Base-by-base conservation (phyloP, 2,113 vertebrate species). In the Strix aluco region DNA sequence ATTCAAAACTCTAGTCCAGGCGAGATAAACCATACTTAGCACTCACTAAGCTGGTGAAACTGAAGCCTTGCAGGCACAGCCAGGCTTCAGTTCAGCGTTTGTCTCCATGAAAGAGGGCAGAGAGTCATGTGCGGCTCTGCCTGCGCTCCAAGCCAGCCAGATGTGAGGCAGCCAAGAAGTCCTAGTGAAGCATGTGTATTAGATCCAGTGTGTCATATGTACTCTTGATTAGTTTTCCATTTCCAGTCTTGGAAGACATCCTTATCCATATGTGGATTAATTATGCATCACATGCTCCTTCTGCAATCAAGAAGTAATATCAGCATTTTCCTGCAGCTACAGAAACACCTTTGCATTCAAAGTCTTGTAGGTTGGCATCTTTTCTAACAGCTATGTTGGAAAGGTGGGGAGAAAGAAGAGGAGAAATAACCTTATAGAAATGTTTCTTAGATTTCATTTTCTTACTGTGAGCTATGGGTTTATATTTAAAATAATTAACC, bases 171-270 rank as follows among this genome's bases (percentile, higher is more conserved):
- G 94, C 74, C 94, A 95, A 90, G 29, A 81, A 85, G 44, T 44
- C 47, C 78, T 51, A 57, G 65, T 42, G 77, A 90, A 84, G 63
- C 46, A 32, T 16, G n/a, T 74, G 72, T 77, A 36, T 51, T 61
- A 42, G 75, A 91, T 91, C 52, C 77, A 86, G 62, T 15, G 20
- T 88, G 81, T 88, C 58, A 44, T 75, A 66, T 34, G 55, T 51
- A 55, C 44, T 86, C 80, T 55, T 71, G 80, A 95, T 84, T 90
- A 84, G 47, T 96, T 94, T 95, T 96, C 86, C 77, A 40, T 81
- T 88, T 73, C 72, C 38, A 95, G 38, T 51, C 86, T 81, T 97
- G 77, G 86, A 94, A 94, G 63, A 67, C 3, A 3, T 46, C 81
- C 52, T 86, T 74, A 54, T 47, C 86, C 93, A 67, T 91, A 81